A percentile compares a stretch with the other conserved stretches of the same genome.
phyloP scores from a whole-genome alignment of 2,888 invertebrate genomes.

The Malthinus flaveolus region DNA sequence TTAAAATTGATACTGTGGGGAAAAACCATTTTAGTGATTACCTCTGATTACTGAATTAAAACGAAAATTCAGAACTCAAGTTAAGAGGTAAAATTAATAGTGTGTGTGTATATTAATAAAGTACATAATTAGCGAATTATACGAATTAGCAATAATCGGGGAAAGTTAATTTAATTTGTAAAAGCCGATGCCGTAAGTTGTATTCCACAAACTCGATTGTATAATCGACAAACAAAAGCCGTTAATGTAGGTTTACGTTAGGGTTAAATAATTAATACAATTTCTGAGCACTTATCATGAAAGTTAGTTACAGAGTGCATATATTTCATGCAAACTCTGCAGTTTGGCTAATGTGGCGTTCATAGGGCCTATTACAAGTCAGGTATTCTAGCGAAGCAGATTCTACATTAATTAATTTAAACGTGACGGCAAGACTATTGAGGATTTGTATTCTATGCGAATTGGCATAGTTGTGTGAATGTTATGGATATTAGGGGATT shows the following conservation, averaged over 20 bases:
- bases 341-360: conserved; percentile 39
- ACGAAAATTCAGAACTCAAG: too few relatives aligned
- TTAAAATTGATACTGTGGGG: too few relatives aligned
- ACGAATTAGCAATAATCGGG: too few relatives aligned
- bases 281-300: conserved; percentile 36
- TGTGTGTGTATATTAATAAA: too few relatives aligned
- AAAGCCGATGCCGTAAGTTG: neutral
- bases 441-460: conserved; percentile 36
- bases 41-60: too few relatives aligned
- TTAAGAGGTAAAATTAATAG: too few relatives aligned
- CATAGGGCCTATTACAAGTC: conserved; percentile 36
- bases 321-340: conserved; percentile 36
- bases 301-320: conserved; percentile 35
- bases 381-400: conserved; percentile 37
- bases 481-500: conserved; percentile 37
- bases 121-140: too few relatives aligned
- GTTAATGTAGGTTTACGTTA: conserved; percentile 14
- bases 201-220: conserved; percentile 2
- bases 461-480: conserved; percentile 33
- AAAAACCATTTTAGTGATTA: too few relatives aligned
- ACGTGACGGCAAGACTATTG: conserved; percentile 39
- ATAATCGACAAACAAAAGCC: conserved; percentile 15
- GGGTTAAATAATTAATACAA: conserved; percentile 40
- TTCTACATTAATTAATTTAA: conserved; percentile 40
- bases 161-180: too few relatives aligned